phyloP scores from a whole-genome alignment of 2,797 vertebrate species.

The Borostomias antarcticus region DNA sequence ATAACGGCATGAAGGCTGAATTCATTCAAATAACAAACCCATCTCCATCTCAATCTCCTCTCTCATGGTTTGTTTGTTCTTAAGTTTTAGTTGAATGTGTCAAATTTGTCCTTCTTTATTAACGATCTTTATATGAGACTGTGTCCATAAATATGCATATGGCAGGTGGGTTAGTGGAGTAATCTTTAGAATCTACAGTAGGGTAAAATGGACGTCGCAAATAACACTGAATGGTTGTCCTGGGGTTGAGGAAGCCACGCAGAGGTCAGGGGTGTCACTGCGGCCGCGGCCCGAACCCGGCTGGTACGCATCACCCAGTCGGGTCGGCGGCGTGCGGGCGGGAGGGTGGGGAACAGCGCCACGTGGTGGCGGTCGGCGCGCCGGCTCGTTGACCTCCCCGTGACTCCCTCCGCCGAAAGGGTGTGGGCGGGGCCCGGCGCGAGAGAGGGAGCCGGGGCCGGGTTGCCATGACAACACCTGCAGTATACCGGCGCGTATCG shows the following conservation, averaged over 20 bases:
- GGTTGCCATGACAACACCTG: conserved; percentile 92
- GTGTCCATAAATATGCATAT: no score
- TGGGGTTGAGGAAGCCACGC: no score
- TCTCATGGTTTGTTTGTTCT: conserved; percentile 45
- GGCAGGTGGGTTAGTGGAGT: no score
- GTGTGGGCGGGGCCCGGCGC: conserved; percentile 72
- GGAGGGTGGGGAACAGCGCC: conserved; percentile 63
- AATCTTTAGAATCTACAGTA: no score
- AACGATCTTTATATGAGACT: no score
- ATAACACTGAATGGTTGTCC: no score
- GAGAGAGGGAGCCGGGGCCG: conserved; percentile 44
- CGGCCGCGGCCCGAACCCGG: conserved; percentile 48
- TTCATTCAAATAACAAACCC: conserved; percentile 72
- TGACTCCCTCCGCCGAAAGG: conserved; percentile 86
- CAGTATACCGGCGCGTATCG: conserved; percentile 91
- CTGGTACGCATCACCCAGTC: conserved; percentile 10
- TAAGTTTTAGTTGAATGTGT: no score
- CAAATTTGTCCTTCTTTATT: no score
- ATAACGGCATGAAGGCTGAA: conserved; percentile 61
- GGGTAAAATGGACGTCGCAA: no score
- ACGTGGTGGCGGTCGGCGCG: conserved; percentile 63
- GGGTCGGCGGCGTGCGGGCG: conserved; percentile 9
- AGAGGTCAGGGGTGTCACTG: conserved; percentile 16
- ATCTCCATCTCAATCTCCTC: conserved; percentile 70
- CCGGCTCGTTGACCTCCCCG: conserved; percentile 83